Evolutionary conservation across 2,797 vertebrate species (phyloP).

Genomic region (Phataginus tetradactyla): DNA sequence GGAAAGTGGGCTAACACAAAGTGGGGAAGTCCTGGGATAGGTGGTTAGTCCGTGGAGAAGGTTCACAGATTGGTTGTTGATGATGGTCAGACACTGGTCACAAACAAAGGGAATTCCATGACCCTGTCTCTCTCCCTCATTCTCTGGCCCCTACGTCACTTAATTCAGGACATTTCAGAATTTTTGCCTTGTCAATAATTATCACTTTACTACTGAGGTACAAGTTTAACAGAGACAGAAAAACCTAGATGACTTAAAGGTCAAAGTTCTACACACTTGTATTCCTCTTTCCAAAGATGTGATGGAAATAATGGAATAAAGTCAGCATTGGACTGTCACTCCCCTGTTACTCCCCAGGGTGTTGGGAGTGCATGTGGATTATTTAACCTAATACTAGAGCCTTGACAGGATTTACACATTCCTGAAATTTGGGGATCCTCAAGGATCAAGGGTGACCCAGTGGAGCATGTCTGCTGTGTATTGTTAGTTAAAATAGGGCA

Average conservation of each 20-base stretch:
- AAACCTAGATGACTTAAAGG: background rate
- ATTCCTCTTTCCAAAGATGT: background rate
- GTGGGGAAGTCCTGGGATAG: too few relatives aligned
- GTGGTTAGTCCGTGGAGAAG: too few relatives aligned
- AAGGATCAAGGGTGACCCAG: background rate
- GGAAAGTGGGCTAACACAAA: too few relatives aligned
- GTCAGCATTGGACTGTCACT: background rate
- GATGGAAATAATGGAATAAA: background rate
- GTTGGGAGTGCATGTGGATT: background rate
- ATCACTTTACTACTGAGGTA: background rate
- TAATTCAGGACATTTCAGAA: too few relatives aligned
- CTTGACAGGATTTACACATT: background rate
- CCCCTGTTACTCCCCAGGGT: background rate
- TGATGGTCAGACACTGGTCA: too few relatives aligned
- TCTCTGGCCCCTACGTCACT: too few relatives aligned
- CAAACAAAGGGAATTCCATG: too few relatives aligned
- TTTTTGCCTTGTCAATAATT: background rate
- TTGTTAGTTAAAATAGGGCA: background rate
- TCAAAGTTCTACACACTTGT: background rate
- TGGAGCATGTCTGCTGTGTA: background rate
- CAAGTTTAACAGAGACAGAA: background rate
- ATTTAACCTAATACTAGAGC: background rate
- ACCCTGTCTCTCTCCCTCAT: too few relatives aligned
- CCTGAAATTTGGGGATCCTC: background rate
- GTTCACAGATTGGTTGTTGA: too few relatives aligned